Evolutionary conservation across 1,140 invertebrate species (phyloP), one percentile per base, ranked within the genome.

Genomic region (Hylaeus volcanicus): DNA sequence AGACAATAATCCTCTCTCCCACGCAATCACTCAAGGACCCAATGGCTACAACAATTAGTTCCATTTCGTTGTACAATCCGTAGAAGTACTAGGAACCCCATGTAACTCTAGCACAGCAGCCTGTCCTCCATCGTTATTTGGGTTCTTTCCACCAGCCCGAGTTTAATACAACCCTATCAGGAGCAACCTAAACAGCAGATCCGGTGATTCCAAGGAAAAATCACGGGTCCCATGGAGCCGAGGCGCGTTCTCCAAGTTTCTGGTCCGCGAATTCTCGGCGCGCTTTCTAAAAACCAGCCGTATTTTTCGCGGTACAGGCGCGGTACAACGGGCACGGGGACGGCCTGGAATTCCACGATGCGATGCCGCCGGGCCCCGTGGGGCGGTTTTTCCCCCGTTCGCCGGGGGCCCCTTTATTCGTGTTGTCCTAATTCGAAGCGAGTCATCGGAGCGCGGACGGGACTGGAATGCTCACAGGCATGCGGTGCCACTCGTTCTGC

Each of bases 381-480:
- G 74, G 73, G 69, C 68, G 61, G 72, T 86, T 88, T 88, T 88
- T 88, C 85, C 85, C 26, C 65, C 15, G 60, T 61, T 68, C 63
- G 43, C 60, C 75, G 41, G 65, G 79, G 68, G 60, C 75, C 85
- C 85, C 83, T 91, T 92, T 92, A 87, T 87, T 87, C 77, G 85
- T 88, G 87, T 92, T 89, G 89, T 90, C 87, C 90, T 92, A 92
- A 93, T 93, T 92, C 90, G 89, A 92, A 91, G 89, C 87, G 85
- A 84, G 87, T 87, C 85, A 89, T 86, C 85, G 84, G 84, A 68
- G 70, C 83, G 73, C 85, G 86, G 75, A 74, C 79, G 80, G 77
- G 84, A 83, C 77, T 84, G 90, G 88, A 92, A 91, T 89, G 89
- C 76, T 77, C 71, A 41, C 61, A 53, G 88, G 88, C 85, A 89